These are phyloP conservation scores for Globodera ellingtonae DNA, from an alignment of 1,140 invertebrate species.

Conservation along the genomic window DNA sequence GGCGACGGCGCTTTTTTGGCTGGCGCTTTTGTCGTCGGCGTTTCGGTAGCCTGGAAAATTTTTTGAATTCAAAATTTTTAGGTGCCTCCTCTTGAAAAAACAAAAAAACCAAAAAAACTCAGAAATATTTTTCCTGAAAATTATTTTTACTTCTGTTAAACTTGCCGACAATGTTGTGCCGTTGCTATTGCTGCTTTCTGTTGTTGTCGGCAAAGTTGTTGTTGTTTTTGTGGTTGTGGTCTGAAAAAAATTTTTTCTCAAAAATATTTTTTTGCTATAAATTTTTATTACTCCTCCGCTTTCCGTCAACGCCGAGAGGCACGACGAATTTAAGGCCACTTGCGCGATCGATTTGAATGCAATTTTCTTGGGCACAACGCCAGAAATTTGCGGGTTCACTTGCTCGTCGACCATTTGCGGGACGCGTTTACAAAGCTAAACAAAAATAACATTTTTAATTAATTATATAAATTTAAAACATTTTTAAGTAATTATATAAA, in stretches of 20 bases:
- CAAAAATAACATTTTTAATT: no score
- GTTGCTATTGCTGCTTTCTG: neutral
- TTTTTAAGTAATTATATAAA: no score
- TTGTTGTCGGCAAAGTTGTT: neutral
- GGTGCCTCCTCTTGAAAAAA: no score
- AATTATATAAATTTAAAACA: no score
- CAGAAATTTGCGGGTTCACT: neutral
- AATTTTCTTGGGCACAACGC: neutral
- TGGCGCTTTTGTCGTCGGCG: neutral
- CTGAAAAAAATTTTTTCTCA: neutral
- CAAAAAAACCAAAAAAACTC: no score
- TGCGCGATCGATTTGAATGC: neutral
- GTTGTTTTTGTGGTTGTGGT: neutral
- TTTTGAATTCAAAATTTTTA: neutral
- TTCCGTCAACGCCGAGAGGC: neutral
- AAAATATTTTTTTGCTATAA: neutral
- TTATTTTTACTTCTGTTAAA: neutral
- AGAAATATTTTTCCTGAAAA: neutral
- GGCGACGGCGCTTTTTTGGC: neutral
- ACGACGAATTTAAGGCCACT: neutral
- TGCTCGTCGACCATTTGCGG: neutral
- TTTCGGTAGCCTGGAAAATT: neutral
- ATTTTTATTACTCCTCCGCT: no score
- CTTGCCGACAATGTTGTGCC: neutral
- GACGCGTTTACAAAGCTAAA: neutral